Evolutionary conservation across 2,888 invertebrate genomes (phyloP).

Genomic region (Ctenicera cuprea): DNA sequence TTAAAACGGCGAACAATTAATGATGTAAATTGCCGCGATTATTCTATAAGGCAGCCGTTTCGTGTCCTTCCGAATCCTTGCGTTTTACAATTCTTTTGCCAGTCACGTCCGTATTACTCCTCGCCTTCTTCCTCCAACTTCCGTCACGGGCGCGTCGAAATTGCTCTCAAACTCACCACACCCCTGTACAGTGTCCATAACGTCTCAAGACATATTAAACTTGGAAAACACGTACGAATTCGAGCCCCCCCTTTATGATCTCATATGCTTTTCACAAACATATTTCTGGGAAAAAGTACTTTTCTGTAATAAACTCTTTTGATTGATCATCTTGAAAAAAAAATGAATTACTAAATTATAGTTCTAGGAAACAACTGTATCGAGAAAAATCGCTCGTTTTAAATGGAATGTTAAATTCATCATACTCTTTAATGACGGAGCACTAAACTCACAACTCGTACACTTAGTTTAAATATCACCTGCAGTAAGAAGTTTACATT

Average conservation of each 20-base stretch:
- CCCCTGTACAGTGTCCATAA: conserved; percentile 45
- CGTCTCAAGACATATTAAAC: conserved; percentile 48
- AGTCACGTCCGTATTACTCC: conserved; percentile 58
- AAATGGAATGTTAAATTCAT: too few relatives aligned
- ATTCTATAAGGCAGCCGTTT: conserved; percentile 18
- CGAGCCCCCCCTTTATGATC: conserved; percentile 29
- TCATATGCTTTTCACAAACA: conserved; percentile 44
- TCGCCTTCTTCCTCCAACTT: conserved; percentile 48
- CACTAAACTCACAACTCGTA: too few relatives aligned
- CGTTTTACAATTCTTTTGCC: conserved; percentile 53
- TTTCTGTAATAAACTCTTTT: background rate
- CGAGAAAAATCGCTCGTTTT: too few relatives aligned
- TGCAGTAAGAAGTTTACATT: too few relatives aligned
- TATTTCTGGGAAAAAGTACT: conserved; percentile 1
- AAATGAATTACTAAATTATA: too few relatives aligned
- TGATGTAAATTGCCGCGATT: conserved; percentile 3
- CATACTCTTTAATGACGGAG: too few relatives aligned
- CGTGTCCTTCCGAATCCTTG: conserved; percentile 26
- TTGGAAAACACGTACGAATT: conserved; percentile 44
- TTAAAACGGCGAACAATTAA: background rate
- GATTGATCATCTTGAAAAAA: background rate
- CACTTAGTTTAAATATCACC: too few relatives aligned
- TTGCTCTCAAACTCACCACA: conserved; percentile 55
- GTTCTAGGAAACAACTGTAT: too few relatives aligned
- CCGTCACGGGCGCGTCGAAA: conserved; percentile 56